Evolutionary conservation across 2,888 invertebrate species (phyloP), one percentile per base, ranked within the genome.

Genomic region (Platynereis dumerilii): DNA sequence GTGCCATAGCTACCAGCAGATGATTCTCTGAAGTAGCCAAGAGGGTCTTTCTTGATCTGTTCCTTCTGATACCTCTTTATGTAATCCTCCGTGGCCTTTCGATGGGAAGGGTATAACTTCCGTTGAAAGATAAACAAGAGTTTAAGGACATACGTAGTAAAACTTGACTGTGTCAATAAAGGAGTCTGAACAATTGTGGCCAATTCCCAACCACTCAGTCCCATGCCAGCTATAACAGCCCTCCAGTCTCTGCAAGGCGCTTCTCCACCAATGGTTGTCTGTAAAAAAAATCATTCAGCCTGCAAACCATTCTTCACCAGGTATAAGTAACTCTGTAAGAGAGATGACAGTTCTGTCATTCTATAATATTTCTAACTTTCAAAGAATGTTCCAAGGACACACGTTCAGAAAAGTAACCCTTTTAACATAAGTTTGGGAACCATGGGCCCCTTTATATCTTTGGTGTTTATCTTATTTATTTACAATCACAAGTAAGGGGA

Each of bases 161-260:
- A 69, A 28, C 63, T 67, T 15, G 72, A 71, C 56, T 72, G 72
- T 15, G 67, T 53, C 24, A 72, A 61, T 39, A 60, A 55, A 17
- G 72, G 72, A 15, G 72, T 70, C 60, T 72, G 72, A 17, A 72
- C 56, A 55, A 72, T 64, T 29, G 70, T 60, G 5, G 79, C 78
- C 22, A 81, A 69, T 66, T 81, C 79, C 81, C 81, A 81, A 17
- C 81, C 81, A n/a, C 67, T 69, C 24, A 68, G 67, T 1, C 80
- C 81, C 75, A 79, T 77, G 7, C 75, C 74, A 7, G 74, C 75
- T 24, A 80, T 72, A 1, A 76, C 61, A 2, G 75, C 75, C 26
- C 78, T 75, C 80, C 80, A 80, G 57, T 76, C 74, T 15, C 58
- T 59, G 26, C 64, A 66, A 1, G 72, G 69, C 26, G 39, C 27